Conservation (phyloP, 2,888 invertebrate genomes). For the Halictus quadricinctus region DNA sequence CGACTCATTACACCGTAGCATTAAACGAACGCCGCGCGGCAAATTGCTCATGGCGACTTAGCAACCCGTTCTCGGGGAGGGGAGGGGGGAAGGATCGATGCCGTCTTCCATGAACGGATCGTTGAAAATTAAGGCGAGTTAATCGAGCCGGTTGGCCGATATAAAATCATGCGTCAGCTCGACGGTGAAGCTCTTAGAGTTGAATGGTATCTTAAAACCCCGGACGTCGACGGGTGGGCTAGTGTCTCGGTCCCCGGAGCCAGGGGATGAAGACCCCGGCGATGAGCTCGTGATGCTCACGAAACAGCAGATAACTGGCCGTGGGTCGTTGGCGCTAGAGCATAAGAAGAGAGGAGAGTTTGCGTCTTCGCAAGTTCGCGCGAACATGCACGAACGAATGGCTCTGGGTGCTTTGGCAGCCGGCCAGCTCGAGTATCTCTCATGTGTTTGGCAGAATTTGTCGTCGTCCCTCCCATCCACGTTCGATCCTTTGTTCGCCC, state of each 20-base stretch:
- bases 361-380: constrained; percentile 53
- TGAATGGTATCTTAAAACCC: background rate
- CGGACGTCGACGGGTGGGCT: background rate
- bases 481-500: constrained; percentile 17
- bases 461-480: constrained; percentile 53
- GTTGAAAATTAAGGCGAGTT: constrained; percentile 3
- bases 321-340: constrained; percentile 48
- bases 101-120: background rate
- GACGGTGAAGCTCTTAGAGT: background rate
- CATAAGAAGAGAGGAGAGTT: constrained; percentile 56
- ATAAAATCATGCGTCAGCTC: constrained; percentile 29
- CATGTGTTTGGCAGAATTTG: constrained; percentile 77
- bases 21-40: constrained; percentile 1
- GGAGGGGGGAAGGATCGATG: background rate
- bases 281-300: constrained; percentile 22
- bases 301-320: constrained; percentile 52
- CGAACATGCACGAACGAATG: constrained; percentile 68
- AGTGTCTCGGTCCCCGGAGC: background rate
- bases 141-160: constrained; percentile 14
- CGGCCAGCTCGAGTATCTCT: constrained; percentile 74
- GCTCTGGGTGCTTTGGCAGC: constrained; percentile 72
- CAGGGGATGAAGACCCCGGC: background rate
- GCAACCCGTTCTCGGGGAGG: background rate
- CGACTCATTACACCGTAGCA: constrained; percentile 15
- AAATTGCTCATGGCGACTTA: constrained; percentile 2